Evolutionary conservation across 1,140 invertebrate species (phyloP).

Genomic region (Heliconius hermathena): DNA sequence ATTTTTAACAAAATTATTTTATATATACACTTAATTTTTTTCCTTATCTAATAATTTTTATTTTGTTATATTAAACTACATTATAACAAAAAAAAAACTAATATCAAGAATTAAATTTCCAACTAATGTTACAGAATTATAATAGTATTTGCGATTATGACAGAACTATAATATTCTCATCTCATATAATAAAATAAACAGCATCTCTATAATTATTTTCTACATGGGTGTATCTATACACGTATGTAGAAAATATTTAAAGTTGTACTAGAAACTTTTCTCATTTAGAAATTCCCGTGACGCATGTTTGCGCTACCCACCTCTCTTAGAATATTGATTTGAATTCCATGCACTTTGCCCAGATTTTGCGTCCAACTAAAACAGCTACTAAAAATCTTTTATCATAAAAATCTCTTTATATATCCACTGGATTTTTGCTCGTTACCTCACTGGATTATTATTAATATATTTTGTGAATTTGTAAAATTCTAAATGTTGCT

Average conservation of each 20-base stretch:
- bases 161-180: too few relatives aligned
- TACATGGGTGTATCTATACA: background rate
- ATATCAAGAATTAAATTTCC: too few relatives aligned
- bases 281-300: slow-evolving; percentile 10
- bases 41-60: too few relatives aligned
- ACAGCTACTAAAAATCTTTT: slow-evolving; percentile 15
- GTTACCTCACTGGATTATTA: background rate
- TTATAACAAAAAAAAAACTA: too few relatives aligned
- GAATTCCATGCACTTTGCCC: slow-evolving; percentile 31
- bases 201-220: background rate
- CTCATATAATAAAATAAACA: background rate
- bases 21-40: too few relatives aligned
- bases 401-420: slow-evolving; percentile 4
- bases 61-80: too few relatives aligned
- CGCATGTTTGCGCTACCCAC: background rate
- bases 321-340: slow-evolving; percentile 27
- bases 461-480: background rate
- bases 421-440: background rate
- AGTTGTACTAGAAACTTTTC: background rate
- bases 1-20: too few relatives aligned
- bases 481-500: background rate
- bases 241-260: background rate
- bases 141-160: too few relatives aligned
- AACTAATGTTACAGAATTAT: too few relatives aligned
- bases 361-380: slow-evolving; percentile 26